A percentile compares a stretch with the other conserved stretches of the same genome.
phyloP scores from a whole-genome alignment of 2,888 invertebrate genomes.

The Eristalis intricaria region DNA sequence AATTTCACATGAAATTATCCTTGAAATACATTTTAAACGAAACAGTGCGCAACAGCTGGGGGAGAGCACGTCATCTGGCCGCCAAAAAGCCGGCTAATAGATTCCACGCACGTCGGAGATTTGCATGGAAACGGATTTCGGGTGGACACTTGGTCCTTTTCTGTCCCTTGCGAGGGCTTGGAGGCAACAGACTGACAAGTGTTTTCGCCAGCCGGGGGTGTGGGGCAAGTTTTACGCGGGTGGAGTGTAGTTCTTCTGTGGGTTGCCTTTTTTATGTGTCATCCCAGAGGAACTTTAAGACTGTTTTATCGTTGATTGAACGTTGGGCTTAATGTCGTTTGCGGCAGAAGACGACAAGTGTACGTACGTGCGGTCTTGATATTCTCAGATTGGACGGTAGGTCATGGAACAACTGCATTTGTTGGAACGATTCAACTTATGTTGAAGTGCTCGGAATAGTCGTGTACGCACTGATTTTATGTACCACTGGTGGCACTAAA shows the following conservation, averaged over 20 bases:
- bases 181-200: background rate
- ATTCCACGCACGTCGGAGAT: slow-evolving; percentile 61
- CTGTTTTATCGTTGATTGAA: slow-evolving; percentile 27
- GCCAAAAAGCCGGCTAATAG: slow-evolving; percentile 38
- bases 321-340: slow-evolving; percentile 10
- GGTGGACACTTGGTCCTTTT: slow-evolving; percentile 9
- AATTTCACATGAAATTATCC: slow-evolving; percentile 37
- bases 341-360: background rate
- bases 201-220: background rate
- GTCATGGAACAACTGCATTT: slow-evolving; percentile 5
- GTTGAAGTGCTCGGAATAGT: background rate
- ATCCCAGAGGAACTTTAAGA: slow-evolving; percentile 26
- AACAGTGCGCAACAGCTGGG: slow-evolving; percentile 3
- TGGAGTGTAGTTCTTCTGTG: background rate
- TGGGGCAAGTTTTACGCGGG: background rate
- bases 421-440: background rate
- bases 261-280: background rate
- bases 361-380: background rate
- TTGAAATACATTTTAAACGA: slow-evolving; percentile 42
- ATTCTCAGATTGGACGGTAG: background rate
- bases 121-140: slow-evolving; percentile 56
- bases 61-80: slow-evolving; percentile 34
- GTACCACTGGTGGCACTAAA: background rate
- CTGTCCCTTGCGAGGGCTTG: background rate
- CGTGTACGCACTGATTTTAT: background rate